Base-by-base conservation (phyloP, 2,113 vertebrate genomes). In the Solea senegalensis region DNA sequence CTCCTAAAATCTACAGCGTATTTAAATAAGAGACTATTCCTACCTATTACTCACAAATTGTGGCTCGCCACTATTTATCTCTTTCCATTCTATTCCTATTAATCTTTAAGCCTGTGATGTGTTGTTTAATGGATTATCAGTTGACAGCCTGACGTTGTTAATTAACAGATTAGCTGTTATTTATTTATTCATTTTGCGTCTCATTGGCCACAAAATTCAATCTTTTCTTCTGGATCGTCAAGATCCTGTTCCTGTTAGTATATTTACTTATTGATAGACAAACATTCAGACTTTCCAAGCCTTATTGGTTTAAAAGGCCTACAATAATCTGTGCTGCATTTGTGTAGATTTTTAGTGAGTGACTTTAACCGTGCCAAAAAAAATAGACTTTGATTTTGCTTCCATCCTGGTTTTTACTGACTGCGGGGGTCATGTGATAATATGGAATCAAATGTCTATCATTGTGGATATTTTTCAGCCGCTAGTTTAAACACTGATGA, bases 31-130 rank as follows among this genome's bases (percentile, higher is more conserved):
- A 21, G 21, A 21, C 21, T 88, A 71, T 79, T 16, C 51, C 63
- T 72, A 82, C 82, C 57, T 83, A 80, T 86, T 86, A 72, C 86
- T 85, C 74, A 86, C 76, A 69, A 70, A 70, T 65, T 79, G 79
- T 76, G 74, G 39, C 59, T 55, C 7, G 15, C 40, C 67, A 27
- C 2, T n/a, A 26, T 60, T 50, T 8, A 16, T 13, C 72, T 48
- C 27, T 58, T 44, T 60, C 46, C 54, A 40, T 67, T 28, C 10
- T 48, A 14, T 45, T 34, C 39, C 43, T 55, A 77, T 81, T 21
- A 21, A 21, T 21, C 21, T 21, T 34, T 34, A 34, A 34, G 51
- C 83, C 72, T 41, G 1, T n/a, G 50, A 53, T 65, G 80, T 62
- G 48, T 69, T 77, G 34, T 86, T 44, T 9, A 44, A 44, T 44